Base-by-base conservation (phyloP, 1,140 invertebrate genomes). In the Heliconius himera region DNA sequence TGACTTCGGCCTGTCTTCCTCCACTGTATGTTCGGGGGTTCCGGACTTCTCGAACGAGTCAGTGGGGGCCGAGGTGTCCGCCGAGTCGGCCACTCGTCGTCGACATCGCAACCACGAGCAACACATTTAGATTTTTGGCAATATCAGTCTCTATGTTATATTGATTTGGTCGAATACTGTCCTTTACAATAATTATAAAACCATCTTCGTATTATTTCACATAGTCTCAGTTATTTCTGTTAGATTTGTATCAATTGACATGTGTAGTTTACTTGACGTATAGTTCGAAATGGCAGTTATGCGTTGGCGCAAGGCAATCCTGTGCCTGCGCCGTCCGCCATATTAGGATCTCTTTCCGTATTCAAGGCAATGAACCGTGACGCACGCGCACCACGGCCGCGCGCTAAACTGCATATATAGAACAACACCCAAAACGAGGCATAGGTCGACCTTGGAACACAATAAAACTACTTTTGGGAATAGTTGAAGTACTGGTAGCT, bases 351-450 rank as follows among this genome's bases (percentile, higher is more conserved):
- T 89, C 89, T 89, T 90, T 91, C 88, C 88, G 91, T 85, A 89
- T 80, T 91, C 91, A 93, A 92, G 93, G 91, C 93, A 93, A 92
- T 93, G 91, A 94, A 93, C 93, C 91, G 88, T 91, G 90, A 92
- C 93, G 90, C 91, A 91, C 85, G 85, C 88, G 81, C 78, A 76
- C 80, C 83, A 86, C 85, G 85, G 85, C 82, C 85, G 84, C 75
- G 76, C 51, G 79, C 56, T 54, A 75, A 81, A 81, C 70, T 79
- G 77, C 82, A 83, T 81, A 72, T 80, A 73, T 46, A 54, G 76
- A 60, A 74, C 70, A 80, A 77, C 73, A 54, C 66, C 73, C 46
- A 79, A 82, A 78, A 75, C 29, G 46, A 49, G 73, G 16, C 71
- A 54, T 46, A 54, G 73, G 75, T 49, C 54, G 76, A 60, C 76